phyloP scores from a whole-genome alignment of 2,113 vertebrate genomes.

The Hippocampus guttulatus region DNA sequence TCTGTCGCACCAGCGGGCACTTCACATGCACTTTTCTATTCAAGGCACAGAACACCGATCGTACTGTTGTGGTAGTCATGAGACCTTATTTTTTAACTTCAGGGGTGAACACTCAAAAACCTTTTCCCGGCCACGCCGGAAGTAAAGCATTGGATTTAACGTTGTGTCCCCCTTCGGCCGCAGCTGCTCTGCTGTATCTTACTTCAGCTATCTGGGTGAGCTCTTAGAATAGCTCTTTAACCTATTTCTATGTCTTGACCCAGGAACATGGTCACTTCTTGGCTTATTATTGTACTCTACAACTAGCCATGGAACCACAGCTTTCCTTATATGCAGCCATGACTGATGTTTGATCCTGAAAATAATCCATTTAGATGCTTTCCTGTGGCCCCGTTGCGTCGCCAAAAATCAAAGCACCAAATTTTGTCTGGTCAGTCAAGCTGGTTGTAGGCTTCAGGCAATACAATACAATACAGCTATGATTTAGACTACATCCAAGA shows the following conservation, averaged over 20 bases:
- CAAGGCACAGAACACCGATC: conserved; percentile 49
- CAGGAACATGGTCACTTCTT: conserved; percentile 37
- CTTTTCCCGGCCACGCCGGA: background rate
- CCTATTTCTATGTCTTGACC: conserved; percentile 64
- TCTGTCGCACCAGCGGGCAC: conserved; percentile 46
- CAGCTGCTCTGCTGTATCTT: conserved; percentile 63
- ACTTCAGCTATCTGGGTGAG: conserved; percentile 60
- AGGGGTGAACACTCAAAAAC: too few species aligned
- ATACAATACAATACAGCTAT: too few species aligned
- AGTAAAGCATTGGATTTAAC: conserved; percentile 37
- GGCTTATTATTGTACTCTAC: conserved; percentile 37
- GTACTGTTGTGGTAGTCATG: conserved; percentile 16
- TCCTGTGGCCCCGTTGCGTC: too few species aligned
- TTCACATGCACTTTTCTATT: conserved; percentile 65
- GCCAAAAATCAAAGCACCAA: too few species aligned
- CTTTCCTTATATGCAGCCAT: too few species aligned
- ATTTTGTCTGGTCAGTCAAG: too few species aligned
- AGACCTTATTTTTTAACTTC: background rate
- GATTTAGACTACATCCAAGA: too few species aligned
- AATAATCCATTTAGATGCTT: background rate
- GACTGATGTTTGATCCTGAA: background rate
- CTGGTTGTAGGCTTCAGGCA: too few species aligned
- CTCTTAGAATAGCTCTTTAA: conserved; percentile 67
- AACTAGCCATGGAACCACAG: conserved; percentile 23
- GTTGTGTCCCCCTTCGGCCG: conserved; percentile 28